Percentiles rank a stretch among this genome's conserved stretches.
phyloP scores from a whole-genome alignment of 2,888 invertebrate species.

The Corbicula japonica region DNA sequence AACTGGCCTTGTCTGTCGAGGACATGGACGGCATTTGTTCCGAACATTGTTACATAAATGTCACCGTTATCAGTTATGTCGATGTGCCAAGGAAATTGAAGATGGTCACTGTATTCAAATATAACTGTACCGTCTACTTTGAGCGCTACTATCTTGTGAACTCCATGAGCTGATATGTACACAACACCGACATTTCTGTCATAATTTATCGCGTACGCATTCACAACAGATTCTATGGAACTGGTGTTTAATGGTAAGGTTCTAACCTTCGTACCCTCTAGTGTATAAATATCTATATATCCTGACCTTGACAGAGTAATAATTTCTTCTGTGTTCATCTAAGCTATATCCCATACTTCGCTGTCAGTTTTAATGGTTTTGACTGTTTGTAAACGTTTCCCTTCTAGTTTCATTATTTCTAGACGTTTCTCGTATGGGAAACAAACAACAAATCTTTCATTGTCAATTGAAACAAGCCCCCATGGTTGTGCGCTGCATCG shows the following conservation, averaged over 20 bases:
- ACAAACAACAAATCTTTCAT: slow-evolving; percentile 18
- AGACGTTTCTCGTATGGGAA: slow-evolving; percentile 12
- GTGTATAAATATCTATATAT: slow-evolving; percentile 6
- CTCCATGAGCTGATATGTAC: slow-evolving; percentile 6
- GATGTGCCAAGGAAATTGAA: slow-evolving; percentile 6
- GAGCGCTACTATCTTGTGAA: slow-evolving; percentile 15
- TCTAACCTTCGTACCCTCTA: not conserved
- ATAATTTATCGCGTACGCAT: slow-evolving; percentile 9
- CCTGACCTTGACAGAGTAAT: slow-evolving; percentile 20
- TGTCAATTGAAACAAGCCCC: slow-evolving; percentile 1
- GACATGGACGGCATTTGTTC: no score
- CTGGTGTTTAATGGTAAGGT: not conserved
- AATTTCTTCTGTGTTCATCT: not conserved
- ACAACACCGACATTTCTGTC: not conserved
- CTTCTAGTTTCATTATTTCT: slow-evolving; percentile 12
- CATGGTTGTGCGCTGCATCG: slow-evolving; percentile 2
- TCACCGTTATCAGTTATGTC: slow-evolving; percentile 8
- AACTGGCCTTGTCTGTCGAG: no score
- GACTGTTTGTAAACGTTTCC: not conserved
- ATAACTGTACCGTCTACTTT: slow-evolving; percentile 3
- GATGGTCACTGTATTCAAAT: slow-evolving; percentile 5
- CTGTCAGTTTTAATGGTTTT: slow-evolving; percentile 4
- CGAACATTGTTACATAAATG: slow-evolving; percentile 8
- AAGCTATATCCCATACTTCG: slow-evolving; percentile 19
- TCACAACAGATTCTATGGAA: not conserved